phyloP scores from a whole-genome alignment of 2,888 invertebrate genomes.

The Pecten maximus region DNA sequence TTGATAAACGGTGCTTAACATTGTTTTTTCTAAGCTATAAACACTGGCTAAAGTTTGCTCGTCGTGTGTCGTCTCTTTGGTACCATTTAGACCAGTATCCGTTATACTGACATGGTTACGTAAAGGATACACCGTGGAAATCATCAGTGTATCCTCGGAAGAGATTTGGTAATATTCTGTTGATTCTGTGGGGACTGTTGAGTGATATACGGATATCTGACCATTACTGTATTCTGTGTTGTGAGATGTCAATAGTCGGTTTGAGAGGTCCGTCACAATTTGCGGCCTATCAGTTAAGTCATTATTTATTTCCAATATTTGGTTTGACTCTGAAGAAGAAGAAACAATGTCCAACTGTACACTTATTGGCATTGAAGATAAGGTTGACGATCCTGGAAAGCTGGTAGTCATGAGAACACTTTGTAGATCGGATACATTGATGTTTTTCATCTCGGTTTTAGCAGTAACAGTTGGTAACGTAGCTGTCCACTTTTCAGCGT shows the following conservation, averaged over 20 bases:
- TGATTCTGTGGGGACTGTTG: background rate
- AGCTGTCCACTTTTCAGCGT: background rate
- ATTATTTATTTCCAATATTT: background rate
- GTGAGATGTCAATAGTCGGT: too few relatives aligned
- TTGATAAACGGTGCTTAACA: background rate
- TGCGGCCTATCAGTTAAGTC: background rate
- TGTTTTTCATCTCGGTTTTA: background rate
- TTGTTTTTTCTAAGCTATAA: background rate
- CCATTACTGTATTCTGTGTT: too few relatives aligned
- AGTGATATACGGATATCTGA: background rate
- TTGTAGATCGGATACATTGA: background rate
- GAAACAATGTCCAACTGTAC: background rate
- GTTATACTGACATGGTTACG: background rate
- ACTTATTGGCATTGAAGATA: background rate
- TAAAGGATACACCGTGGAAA: background rate
- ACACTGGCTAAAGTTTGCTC: background rate
- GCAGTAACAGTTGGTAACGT: background rate
- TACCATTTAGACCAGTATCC: background rate
- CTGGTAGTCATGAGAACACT: background rate
- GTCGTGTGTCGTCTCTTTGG: background rate
- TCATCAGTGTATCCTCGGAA: background rate
- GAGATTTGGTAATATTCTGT: background rate
- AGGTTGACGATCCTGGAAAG: background rate
- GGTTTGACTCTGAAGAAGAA: too few relatives aligned
- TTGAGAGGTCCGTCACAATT: background rate